Evolutionary conservation across 2,797 vertebrate species (phyloP).

Genomic region (Anguilla obscura): DNA sequence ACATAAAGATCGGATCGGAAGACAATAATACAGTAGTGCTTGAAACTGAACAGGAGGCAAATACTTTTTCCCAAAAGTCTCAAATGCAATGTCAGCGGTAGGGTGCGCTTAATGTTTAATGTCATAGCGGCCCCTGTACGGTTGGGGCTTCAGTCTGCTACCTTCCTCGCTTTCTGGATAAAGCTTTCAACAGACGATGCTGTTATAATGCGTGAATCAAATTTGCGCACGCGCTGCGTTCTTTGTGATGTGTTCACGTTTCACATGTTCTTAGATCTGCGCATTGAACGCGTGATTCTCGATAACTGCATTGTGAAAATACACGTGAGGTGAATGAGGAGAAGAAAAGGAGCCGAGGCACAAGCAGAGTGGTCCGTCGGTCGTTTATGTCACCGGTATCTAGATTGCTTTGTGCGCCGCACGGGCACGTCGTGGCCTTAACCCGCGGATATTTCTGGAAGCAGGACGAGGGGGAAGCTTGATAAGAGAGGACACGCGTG

Average conservation of each 20-base stretch:
- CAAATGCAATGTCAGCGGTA: too few relatives aligned
- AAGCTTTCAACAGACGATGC: neutral
- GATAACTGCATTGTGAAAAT: neutral
- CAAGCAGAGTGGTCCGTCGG: neutral
- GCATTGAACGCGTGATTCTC: neutral
- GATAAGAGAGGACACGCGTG: neutral
- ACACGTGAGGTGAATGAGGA: neutral
- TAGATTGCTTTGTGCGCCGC: neutral
- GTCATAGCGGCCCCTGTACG: too few relatives aligned
- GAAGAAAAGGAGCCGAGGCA: neutral
- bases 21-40: too few relatives aligned
- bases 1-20: too few relatives aligned
- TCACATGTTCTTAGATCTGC: neutral
- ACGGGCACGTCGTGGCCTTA: neutral
- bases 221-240: neutral
- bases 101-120: too few relatives aligned
- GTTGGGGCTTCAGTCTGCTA: too few relatives aligned
- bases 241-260: neutral
- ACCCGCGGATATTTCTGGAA: neutral
- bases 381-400: neutral
- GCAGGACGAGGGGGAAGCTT: neutral
- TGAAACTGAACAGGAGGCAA: too few relatives aligned
- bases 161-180: neutral
- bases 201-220: neutral
- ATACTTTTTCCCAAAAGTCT: too few relatives aligned